Conservation (phyloP, 2,797 vertebrate species). For the Macropus fuliginosus region DNA sequence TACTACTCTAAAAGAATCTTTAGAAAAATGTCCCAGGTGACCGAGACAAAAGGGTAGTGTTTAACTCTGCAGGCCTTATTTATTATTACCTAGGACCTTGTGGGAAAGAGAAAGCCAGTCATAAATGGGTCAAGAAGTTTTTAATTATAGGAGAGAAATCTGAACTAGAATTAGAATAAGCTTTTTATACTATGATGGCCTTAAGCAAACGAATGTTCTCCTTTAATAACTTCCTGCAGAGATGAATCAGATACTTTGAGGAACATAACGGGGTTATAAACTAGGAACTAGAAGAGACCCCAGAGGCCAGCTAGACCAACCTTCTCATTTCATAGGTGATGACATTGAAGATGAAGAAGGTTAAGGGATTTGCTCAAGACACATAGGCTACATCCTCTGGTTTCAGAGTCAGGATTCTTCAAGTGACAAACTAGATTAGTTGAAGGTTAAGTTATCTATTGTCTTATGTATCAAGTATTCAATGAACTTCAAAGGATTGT, state of each 20-base stretch:
- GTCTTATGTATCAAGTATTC: neutral
- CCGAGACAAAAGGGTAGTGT: neutral
- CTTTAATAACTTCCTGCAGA: neutral
- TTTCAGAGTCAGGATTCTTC: neutral
- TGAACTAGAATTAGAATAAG: neutral
- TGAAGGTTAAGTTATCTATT: neutral
- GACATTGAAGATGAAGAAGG: neutral
- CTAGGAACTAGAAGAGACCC: neutral
- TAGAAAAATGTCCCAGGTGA: neutral
- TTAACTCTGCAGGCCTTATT: neutral
- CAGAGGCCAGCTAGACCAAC: neutral
- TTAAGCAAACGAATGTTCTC: neutral
- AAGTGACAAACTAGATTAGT: neutral
- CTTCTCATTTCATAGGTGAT: neutral
- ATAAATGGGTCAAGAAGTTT: neutral
- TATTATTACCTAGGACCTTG: neutral
- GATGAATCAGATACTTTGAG: neutral
- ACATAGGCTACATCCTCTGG: neutral
- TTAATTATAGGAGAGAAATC: neutral
- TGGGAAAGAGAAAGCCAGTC: neutral
- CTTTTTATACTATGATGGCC: neutral
- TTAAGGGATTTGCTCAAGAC: neutral
- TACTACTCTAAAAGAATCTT: neutral
- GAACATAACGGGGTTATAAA: neutral
- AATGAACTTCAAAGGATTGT: neutral